Evolutionary conservation across 2,888 invertebrate genomes (phyloP).

Genomic region (Corbicula japonica): DNA sequence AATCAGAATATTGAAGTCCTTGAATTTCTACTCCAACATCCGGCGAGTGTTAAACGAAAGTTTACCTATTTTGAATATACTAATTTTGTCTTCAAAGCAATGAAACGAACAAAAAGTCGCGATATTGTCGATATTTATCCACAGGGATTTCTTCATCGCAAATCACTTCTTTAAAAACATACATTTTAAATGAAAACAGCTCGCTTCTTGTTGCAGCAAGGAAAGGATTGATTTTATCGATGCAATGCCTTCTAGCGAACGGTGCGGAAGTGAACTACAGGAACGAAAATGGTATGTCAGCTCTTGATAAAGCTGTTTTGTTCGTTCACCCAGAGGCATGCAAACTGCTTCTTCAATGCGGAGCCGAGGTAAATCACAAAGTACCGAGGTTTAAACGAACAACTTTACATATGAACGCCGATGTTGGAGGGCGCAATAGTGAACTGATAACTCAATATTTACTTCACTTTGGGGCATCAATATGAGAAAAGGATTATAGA

Average conservation of each 20-base stretch:
- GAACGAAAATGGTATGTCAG: slow-evolving; percentile 21
- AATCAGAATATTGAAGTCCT: too few relatives aligned
- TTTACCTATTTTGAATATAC: too few relatives aligned
- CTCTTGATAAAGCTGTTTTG: slow-evolving; percentile 24
- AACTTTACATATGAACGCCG: slow-evolving; percentile 16
- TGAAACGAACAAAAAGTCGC: too few relatives aligned
- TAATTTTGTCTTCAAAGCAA: too few relatives aligned
- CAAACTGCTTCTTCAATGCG: not conserved
- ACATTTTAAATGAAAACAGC: slow-evolving; percentile 16
- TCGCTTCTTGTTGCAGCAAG: slow-evolving; percentile 14
- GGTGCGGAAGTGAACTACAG: slow-evolving; percentile 5
- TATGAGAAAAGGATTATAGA: slow-evolving; percentile 8
- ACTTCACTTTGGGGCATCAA: not conserved
- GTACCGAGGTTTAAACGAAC: slow-evolving; percentile 6
- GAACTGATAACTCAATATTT: not conserved
- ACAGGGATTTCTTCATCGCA: too few relatives aligned
- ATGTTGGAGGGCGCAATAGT: not conserved
- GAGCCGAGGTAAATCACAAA: not conserved
- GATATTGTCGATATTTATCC: too few relatives aligned
- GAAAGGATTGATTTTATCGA: slow-evolving; percentile 2
- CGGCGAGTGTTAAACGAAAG: too few relatives aligned
- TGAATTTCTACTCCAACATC: too few relatives aligned
- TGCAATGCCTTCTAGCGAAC: slow-evolving; percentile 1
- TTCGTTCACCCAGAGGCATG: not conserved
- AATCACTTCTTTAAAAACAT: too few relatives aligned